Evolutionary conservation across 2,113 vertebrate species (phyloP), one percentile per base, ranked within the genome.

Genomic region (Accipiter virgatus): DNA sequence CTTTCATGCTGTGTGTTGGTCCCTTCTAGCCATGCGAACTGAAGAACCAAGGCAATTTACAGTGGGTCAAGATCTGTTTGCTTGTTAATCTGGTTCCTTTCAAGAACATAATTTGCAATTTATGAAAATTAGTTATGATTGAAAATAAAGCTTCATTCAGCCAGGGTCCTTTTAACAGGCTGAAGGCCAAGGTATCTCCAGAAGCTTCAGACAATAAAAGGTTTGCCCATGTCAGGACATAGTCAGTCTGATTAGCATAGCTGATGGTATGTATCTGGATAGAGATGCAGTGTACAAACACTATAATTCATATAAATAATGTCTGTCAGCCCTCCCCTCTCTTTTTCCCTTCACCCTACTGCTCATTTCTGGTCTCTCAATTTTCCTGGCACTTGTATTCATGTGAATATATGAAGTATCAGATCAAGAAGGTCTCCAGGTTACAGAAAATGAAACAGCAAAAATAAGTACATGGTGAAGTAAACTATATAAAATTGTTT

Each of bases 351-450:
- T 81, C 43, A 63, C 38, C 32, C 23, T 55, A 5, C 23, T 79
- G 70, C 52, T 96, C 66, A 79, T 85, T 89, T 93, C 73, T 96
- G 10, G 20, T 52, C 29, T 94, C 80, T 95, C 81, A 56, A 13
- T 94, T 84, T 95, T 96, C 89, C 73, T 93, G 81, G 52, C 25
- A 29, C 56, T 61, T 56, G 25, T 59, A 48, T 68, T 85, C 36
- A 52, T 81, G 74, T 52, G 42, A 86, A 36, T 75, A 43, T 38
- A 16, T 20, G 53, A 85, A 11, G 17, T 80, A 74, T 63, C 71
- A 86, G 58, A 58, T 31, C 38, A 47, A 34, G 4, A 65, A 87
- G 29, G 47, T 59, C 68, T 81, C n/a, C 4, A 63, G 34, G 23
- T 90, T 93, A 75, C 87, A 79, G 83, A 88, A 95, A 92, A 95